Base-by-base conservation (phyloP, 2,888 invertebrate species). In the Drosophila testacea region DNA sequence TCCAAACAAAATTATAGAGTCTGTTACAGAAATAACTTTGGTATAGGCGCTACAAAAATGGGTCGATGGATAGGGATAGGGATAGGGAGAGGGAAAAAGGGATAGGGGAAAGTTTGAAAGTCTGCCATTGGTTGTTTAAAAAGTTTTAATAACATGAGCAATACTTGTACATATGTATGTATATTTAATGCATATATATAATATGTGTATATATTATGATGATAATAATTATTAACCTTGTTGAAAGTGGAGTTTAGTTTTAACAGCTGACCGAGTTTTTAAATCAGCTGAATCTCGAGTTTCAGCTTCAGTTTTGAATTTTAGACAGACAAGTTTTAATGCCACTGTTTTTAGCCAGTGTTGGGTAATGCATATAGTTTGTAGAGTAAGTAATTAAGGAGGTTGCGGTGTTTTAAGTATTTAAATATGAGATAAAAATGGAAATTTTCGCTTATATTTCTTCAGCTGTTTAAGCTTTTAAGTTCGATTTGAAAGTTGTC, bases 141-240 rank as follows among this genome's bases (percentile, higher is more conserved):
- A 55, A 42, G 42, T 55, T 55, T 42, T 57, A 38, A 55, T 55
- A 55, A 34, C 55, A 42, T 34, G 55, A 22, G 42, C 34, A 44
- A 22, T 28, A 38, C 27, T 16, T 16, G 16, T 16, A 16, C 0
- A 16, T 16, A 16, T 16, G 16, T 16, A 16, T 16, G 16, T 1
- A 16, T 1, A 16, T 16, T n/a, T n/a, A n/a, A 16, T 16, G 1
- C 16, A 16, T 16, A 16, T 16, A 16, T 16, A 16, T 16, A 16
- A 38, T 42, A 13, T 16, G 10, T 16, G n/a, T 42, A 39, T 16
- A n/a, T 22, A 54, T 54, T 41, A 41, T 41, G 52, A 30, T 16
- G 16, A 32, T 32, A 7, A 34, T 55, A 55, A 44, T 42, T 55
- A 44, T 44, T 44, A 55, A 52, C 32, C 34, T 42, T 55, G 32